Evolutionary conservation across 2,113 vertebrate species (phyloP).

Genomic region (Elephantulus edwardii): DNA sequence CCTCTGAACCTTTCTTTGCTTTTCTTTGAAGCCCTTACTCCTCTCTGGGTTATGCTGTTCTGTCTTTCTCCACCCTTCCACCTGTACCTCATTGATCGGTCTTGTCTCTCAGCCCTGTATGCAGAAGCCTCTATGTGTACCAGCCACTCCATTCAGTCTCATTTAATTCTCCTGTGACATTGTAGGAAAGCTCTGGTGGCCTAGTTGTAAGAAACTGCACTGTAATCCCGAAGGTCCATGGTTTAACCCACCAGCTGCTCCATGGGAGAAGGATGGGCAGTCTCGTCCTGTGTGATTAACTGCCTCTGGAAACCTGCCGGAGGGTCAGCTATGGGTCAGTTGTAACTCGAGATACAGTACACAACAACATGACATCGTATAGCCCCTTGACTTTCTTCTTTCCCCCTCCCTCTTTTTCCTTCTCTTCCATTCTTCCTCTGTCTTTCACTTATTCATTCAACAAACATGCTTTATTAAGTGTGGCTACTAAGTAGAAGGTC

Average conservation of each 20-base stretch:
- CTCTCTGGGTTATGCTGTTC: not conserved
- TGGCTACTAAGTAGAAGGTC: not conserved
- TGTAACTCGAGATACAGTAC: too few relatives aligned
- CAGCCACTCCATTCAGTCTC: not conserved
- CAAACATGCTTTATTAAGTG: slow-evolving; percentile 13
- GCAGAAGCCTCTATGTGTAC: not conserved
- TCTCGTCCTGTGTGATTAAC: too few relatives aligned
- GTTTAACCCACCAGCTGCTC: too few relatives aligned
- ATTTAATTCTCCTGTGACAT: not conserved
- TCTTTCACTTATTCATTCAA: not conserved
- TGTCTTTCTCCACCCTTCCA: not conserved
- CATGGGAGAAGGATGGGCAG: too few relatives aligned
- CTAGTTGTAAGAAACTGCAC: too few relatives aligned
- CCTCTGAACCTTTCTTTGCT: not conserved
- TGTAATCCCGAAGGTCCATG: too few relatives aligned
- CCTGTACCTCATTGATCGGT: not conserved
- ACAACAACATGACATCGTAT: too few relatives aligned
- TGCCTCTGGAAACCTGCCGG: too few relatives aligned
- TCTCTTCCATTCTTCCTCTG: not conserved
- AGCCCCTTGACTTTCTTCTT: not conserved
- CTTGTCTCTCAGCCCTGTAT: not conserved
- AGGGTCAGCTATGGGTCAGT: too few relatives aligned
- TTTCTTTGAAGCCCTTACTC: not conserved
- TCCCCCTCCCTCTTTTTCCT: not conserved
- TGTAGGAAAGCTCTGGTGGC: too few relatives aligned